Conservation (phyloP, 1,140 invertebrate genomes). For the Bombus balteatus region DNA sequence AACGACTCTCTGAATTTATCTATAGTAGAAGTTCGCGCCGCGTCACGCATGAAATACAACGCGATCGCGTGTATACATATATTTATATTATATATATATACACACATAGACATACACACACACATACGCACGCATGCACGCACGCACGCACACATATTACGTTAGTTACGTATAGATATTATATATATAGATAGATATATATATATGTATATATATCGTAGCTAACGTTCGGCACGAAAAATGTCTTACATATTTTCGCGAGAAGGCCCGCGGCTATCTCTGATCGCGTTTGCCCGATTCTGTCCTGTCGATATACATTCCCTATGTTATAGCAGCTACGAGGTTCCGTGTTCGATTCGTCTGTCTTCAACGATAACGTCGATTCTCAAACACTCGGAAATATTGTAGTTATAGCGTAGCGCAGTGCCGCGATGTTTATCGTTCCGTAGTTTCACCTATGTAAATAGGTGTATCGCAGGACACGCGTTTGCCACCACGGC, state of each 20-base stretch:
- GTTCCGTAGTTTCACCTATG: conserved; percentile 52
- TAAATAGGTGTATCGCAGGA: conserved; percentile 37
- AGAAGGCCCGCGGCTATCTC: background rate
- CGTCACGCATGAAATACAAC: background rate
- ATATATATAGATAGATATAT: no score
- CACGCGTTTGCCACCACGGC: conserved; percentile 52
- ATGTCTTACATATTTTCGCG: background rate
- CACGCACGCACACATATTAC: background rate
- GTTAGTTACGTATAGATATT: background rate
- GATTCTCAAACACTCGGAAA: conserved; percentile 73
- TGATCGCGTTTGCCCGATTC: background rate
- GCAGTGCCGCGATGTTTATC: conserved; percentile 55
- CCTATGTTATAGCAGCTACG: background rate
- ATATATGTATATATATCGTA: background rate
- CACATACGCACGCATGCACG: background rate
- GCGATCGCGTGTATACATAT: background rate
- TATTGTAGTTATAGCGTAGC: conserved; percentile 77
- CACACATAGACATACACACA: background rate
- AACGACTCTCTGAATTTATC: background rate
- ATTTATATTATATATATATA: background rate
- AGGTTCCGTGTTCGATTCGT: background rate
- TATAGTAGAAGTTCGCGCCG: background rate
- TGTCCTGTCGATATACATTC: background rate
- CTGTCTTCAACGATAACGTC: conserved; percentile 25
- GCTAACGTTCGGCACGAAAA: conserved; percentile 1